Evolutionary conservation across 2,113 vertebrate species (phyloP).

Genomic region (Ivindomyrus marchei): DNA sequence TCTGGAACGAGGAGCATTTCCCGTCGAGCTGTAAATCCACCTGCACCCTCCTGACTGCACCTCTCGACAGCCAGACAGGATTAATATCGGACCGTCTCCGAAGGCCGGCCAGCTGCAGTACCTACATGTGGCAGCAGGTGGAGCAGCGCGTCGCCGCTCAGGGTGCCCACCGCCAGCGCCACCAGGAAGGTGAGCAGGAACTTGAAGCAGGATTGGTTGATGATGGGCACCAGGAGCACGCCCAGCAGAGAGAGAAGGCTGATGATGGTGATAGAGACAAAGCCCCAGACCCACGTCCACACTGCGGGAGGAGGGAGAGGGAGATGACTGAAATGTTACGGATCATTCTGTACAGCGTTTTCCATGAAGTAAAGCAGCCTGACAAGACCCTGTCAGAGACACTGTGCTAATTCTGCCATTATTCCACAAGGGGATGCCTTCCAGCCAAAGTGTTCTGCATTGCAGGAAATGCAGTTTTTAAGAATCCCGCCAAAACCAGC

Average conservation of each 20-base stretch:
- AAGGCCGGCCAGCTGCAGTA: slow-evolving; percentile 13
- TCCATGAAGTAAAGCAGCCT: not conserved
- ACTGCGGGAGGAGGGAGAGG: slow-evolving; percentile 54
- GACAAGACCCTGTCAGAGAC: not conserved
- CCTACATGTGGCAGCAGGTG: slow-evolving; percentile 95
- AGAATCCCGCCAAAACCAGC: not conserved
- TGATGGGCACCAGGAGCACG: slow-evolving; percentile 88
- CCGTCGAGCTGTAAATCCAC: not conserved
- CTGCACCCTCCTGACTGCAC: not conserved
- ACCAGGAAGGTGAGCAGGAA: slow-evolving; percentile 98
- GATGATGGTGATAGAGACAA: slow-evolving; percentile 96
- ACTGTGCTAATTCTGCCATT: not conserved
- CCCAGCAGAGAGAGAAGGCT: slow-evolving; percentile 94
- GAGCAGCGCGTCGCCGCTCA: slow-evolving; percentile 93
- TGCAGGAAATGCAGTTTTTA: not conserved
- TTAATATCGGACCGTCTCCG: not conserved
- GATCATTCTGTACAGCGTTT: not conserved
- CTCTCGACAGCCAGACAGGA: not conserved
- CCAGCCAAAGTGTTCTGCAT: not conserved
- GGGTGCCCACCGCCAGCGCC: slow-evolving; percentile 92
- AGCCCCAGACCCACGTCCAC: slow-evolving; percentile 90
- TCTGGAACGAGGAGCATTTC: not conserved
- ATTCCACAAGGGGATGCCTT: not conserved
- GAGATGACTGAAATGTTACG: not conserved
- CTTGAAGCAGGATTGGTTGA: slow-evolving; percentile 97